A percentile compares a stretch with the other conserved stretches of the same genome.
Evolutionary conservation across 2,797 vertebrate species (phyloP).

Genomic region (Macropodus opercularis): DNA sequence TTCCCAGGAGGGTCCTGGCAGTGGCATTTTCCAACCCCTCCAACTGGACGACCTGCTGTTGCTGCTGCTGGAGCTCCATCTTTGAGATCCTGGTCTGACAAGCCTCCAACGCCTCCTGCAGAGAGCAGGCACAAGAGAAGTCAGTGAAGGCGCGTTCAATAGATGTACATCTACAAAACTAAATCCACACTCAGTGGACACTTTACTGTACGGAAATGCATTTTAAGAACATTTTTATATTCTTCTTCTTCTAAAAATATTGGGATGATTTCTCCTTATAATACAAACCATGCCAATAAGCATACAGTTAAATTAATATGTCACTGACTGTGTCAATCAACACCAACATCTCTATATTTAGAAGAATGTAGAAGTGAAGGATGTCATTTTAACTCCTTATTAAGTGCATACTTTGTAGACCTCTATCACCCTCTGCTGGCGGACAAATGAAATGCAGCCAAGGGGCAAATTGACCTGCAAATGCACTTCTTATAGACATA

Average conservation of each 20-base stretch:
- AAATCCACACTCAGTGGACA: background rate
- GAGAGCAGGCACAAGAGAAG: constrained; percentile 17
- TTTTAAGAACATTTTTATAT: too few relatives aligned
- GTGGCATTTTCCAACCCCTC: constrained; percentile 97
- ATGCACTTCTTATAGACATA: background rate
- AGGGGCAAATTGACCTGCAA: constrained; percentile 12
- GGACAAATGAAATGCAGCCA: constrained; percentile 28
- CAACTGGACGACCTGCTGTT: constrained; percentile 97
- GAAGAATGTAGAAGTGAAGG: background rate
- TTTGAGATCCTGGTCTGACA: constrained; percentile 98
- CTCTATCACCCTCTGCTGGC: constrained; percentile 57
- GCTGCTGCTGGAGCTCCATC: constrained; percentile 99
- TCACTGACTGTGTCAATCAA: background rate
- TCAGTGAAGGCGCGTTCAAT: constrained; percentile 21
- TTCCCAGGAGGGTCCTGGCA: constrained; percentile 94
- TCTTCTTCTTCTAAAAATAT: too few relatives aligned
- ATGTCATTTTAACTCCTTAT: background rate
- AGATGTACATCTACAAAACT: background rate
- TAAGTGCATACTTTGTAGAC: background rate
- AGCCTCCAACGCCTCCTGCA: constrained; percentile 93
- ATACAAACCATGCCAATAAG: background rate
- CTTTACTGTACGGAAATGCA: background rate
- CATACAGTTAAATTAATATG: background rate
- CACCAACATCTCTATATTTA: background rate
- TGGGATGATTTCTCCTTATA: too few relatives aligned